Conservation (phyloP, 2,797 vertebrate species). For the Sphaeramia orbicularis region DNA sequence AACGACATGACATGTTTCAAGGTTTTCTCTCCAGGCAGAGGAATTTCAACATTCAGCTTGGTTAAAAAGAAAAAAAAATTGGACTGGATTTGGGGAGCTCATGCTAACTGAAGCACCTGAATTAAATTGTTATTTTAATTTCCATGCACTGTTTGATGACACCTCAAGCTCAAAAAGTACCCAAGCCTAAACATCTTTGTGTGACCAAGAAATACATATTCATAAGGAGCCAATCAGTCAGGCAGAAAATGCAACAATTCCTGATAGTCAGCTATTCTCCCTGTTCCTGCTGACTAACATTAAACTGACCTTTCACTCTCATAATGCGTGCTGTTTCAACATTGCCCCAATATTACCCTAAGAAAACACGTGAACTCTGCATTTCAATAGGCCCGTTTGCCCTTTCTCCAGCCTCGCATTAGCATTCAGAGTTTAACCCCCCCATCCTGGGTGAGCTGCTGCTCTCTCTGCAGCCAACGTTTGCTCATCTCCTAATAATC, state of each 20-base stretch:
- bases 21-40: conserved; percentile 47
- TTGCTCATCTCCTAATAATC: conserved; percentile 80
- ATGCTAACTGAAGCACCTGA: conserved; percentile 35
- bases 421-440: conserved; percentile 82
- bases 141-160: conserved; percentile 49
- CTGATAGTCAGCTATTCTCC: conserved; percentile 59
- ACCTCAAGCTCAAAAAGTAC: conserved; percentile 23
- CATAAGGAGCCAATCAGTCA: conserved; percentile 51
- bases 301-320: conserved; percentile 77
- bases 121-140: conserved; percentile 66
- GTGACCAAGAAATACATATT: conserved; percentile 63
- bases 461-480: conserved; percentile 59
- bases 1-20: conserved; percentile 73
- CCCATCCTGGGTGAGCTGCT: conserved; percentile 58
- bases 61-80: conserved; percentile 50
- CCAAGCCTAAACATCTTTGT: conserved; percentile 43
- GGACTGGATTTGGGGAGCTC: conserved; percentile 30
- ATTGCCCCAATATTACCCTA: conserved; percentile 84
- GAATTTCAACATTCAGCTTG: conserved; percentile 73
- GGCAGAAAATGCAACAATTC: conserved; percentile 67
- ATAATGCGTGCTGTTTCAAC: conserved; percentile 76
- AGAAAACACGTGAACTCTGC: conserved; percentile 85
- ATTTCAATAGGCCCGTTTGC: conserved; percentile 86
- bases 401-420: conserved; percentile 81
- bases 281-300: conserved; percentile 75